Conservation (phyloP, 2,113 vertebrate genomes). For the Cinclus mexicanus region DNA sequence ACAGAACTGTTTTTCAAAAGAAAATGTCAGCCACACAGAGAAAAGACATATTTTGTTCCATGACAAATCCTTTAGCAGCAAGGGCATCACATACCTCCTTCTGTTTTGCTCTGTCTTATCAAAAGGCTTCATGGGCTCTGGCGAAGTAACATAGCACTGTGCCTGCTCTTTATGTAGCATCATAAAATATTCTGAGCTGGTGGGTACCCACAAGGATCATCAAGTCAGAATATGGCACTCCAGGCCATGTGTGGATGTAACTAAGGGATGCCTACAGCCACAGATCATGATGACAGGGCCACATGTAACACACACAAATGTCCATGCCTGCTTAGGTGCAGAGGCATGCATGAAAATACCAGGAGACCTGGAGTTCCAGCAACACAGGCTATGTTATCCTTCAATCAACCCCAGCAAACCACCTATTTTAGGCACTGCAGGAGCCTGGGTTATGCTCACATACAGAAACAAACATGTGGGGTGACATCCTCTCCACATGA, state of each 20-base stretch:
- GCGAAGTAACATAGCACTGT: background rate
- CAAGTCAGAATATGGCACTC: background rate
- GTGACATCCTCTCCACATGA: slow-evolving; percentile 62
- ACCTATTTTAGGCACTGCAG: slow-evolving; percentile 20
- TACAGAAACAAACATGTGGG: slow-evolving; percentile 16
- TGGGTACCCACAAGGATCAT: background rate
- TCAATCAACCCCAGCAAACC: background rate
- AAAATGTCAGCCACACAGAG: background rate
- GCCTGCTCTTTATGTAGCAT: background rate
- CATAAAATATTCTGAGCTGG: background rate
- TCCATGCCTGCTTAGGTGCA: background rate
- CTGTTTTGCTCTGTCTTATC: background rate
- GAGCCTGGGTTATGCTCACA: background rate
- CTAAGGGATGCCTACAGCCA: background rate
- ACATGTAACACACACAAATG: background rate
- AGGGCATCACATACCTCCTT: background rate
- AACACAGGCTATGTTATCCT: background rate
- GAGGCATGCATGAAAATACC: background rate
- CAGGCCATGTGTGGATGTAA: background rate
- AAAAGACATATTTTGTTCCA: background rate
- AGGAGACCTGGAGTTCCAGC: background rate
- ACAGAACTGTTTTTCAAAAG: background rate
- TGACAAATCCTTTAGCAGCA: background rate
- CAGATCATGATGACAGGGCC: background rate
- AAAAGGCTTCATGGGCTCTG: background rate